phyloP scores from a whole-genome alignment of 2,888 invertebrate genomes.

The Ceratothoa steindachneri region DNA sequence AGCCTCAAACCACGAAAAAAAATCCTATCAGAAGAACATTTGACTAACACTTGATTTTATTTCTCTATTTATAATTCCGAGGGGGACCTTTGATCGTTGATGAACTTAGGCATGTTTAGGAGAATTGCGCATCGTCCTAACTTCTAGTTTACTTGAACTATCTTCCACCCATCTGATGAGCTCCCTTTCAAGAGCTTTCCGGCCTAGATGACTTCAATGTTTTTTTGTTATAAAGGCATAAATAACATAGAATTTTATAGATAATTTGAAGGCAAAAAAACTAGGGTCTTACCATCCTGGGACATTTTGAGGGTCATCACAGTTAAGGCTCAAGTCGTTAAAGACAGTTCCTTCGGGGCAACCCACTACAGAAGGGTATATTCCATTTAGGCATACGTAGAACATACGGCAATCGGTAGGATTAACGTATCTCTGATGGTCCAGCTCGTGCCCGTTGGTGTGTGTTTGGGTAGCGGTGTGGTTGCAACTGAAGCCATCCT shows the following conservation, averaged over 20 bases:
- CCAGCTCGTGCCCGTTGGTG: conserved; percentile 66
- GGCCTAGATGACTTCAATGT: no score
- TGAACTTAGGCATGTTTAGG: no score
- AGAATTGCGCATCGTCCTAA: no score
- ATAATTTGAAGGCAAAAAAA: background rate
- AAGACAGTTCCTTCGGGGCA: conserved; percentile 59
- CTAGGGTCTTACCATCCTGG: conserved; percentile 51
- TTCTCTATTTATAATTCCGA: no score
- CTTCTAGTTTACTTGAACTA: no score
- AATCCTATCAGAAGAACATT: no score
- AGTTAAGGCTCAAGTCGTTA: conserved; percentile 50
- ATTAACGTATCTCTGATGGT: conserved; percentile 74
- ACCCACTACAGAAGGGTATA: conserved; percentile 80
- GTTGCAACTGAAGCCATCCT: conserved; percentile 80
- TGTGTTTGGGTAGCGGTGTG: conserved; percentile 59
- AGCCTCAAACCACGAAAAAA: no score
- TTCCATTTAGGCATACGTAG: conserved; percentile 62
- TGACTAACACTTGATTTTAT: no score
- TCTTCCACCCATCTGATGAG: no score
- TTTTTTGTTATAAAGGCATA: background rate
- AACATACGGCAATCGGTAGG: conserved; percentile 47
- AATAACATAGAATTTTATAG: background rate
- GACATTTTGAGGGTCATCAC: conserved; percentile 52
- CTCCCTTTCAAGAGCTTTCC: no score
- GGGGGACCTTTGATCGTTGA: no score